A percentile compares a stretch with the other conserved stretches of the same genome.
Evolutionary conservation across 2,888 invertebrate genomes (phyloP).

Genomic region (Ametastegia equiseti): DNA sequence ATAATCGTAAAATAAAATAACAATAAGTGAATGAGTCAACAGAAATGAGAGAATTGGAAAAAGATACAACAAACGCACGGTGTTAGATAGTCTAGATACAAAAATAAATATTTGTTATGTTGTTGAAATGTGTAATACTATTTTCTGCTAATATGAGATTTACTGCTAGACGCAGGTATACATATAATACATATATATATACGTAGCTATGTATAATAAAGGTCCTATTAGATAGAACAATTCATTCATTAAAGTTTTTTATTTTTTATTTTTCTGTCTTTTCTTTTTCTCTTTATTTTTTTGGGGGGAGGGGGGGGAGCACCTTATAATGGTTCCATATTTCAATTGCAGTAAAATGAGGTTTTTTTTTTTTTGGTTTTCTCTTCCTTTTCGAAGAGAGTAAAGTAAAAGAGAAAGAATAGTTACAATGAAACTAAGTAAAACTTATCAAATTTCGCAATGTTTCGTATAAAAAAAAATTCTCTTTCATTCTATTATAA

Average conservation of each 20-base stretch:
- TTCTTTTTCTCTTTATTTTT: no score
- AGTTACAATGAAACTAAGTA: background rate
- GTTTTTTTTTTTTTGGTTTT: no score
- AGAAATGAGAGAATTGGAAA: background rate
- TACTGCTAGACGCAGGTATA: conserved; percentile 39
- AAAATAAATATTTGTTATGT: conserved; percentile 46
- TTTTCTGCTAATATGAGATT: conserved; percentile 42
- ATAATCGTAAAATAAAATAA: background rate
- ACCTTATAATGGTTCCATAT: background rate
- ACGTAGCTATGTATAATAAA: conserved; percentile 13
- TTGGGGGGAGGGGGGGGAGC: no score
- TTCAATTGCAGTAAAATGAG: background rate
- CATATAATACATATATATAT: conserved; percentile 12
- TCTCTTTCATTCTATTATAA: background rate
- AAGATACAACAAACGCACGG: background rate
- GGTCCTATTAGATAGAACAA: conserved; percentile 44
- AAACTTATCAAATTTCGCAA: background rate
- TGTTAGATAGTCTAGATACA: conserved; percentile 38
- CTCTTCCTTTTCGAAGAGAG: no score
- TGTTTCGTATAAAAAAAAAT: conserved; percentile 28
- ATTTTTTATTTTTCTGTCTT: background rate
- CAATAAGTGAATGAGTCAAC: background rate
- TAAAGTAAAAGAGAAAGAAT: background rate
- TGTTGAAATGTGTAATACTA: conserved; percentile 46
- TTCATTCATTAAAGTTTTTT: background rate